Conservation (phyloP, 2,797 vertebrate genomes). For the Cryptoblepharus egeriae region DNA sequence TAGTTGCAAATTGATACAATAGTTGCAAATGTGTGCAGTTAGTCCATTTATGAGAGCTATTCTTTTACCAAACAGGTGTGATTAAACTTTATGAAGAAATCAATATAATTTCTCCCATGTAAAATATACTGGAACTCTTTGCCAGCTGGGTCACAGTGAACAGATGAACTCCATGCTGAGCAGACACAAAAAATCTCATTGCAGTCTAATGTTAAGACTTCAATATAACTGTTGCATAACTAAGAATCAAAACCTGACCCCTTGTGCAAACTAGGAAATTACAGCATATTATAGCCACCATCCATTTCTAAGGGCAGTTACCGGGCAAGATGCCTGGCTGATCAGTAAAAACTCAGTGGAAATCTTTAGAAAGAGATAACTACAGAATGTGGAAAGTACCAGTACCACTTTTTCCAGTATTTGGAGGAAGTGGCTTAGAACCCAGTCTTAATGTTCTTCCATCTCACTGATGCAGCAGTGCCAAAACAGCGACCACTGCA, state of each 20-base stretch:
- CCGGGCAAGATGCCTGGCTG: too few species aligned
- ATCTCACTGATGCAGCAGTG: too few species aligned
- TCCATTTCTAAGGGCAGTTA: too few species aligned
- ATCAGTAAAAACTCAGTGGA: too few species aligned
- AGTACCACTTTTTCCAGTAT: too few species aligned
- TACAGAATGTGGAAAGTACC: too few species aligned
- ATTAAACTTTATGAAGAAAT: constrained; percentile 43
- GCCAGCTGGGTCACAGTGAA: constrained; percentile 26
- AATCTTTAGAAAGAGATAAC: too few species aligned
- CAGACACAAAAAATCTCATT: not conserved
- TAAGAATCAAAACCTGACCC: not conserved
- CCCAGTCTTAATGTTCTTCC: too few species aligned
- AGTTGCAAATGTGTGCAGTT: too few species aligned
- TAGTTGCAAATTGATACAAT: too few species aligned
- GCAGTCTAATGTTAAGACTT: constrained; percentile 11
- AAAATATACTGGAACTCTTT: constrained; percentile 21
- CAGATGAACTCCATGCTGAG: constrained; percentile 25
- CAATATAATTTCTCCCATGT: constrained; percentile 33
- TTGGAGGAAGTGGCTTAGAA: too few species aligned
- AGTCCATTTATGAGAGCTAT: constrained; percentile 16
- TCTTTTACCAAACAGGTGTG: constrained; percentile 45
- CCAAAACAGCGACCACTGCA: too few species aligned
- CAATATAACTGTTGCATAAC: not conserved
- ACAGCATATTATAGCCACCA: not conserved
- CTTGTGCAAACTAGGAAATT: not conserved